Evolutionary conservation across 1,140 invertebrate species (phyloP), one percentile per base, ranked within the genome.

Genomic region (Atta cephalotes): DNA sequence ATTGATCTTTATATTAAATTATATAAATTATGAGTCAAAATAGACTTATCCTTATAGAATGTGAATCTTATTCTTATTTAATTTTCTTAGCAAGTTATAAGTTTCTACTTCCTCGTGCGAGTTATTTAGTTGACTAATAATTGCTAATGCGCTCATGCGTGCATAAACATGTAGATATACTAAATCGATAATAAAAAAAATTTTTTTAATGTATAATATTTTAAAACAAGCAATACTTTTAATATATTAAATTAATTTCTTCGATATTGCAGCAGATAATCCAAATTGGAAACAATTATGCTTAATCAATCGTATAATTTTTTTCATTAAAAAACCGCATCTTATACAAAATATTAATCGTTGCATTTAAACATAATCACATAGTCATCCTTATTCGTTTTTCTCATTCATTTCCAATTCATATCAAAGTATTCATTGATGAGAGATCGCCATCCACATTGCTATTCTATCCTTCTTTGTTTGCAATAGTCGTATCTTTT

Each of bases 201-300:
- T 10, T 10, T 10, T 10, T 45, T 45, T 10, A 45, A 45, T 3
- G 9, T 45, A 10, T 45, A 2, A 45, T 10, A 10, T 12, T 45
- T 10, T 10, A 45, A 10, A 45, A 12, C 9, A 58, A 72, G 0
- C 68, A 62, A 72, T 39, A 45, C 9, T 45, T 6, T 35, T 45
- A 60, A 82, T 74, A 82, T 74, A 49, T 72, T 82, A 82, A 82
- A 45, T 45, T 74, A 84, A 14, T 14, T 39, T 2, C n/a, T 21
- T 74, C 18, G 7, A 82, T 28, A 28, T 58, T 70, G 35, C 3
- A 58, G 35, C 3, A 58, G n/a, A 60, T 72, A 72, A 60, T 31
- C 25, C 35, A 31, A 56, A 70, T 58, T 35, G 14, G n/a, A 49
- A 81, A 80, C n/a, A 2, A 68, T 60, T 10, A 14, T 14, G 28